phyloP scores from a whole-genome alignment of 2,888 invertebrate genomes.

The Lithosia quadra region DNA sequence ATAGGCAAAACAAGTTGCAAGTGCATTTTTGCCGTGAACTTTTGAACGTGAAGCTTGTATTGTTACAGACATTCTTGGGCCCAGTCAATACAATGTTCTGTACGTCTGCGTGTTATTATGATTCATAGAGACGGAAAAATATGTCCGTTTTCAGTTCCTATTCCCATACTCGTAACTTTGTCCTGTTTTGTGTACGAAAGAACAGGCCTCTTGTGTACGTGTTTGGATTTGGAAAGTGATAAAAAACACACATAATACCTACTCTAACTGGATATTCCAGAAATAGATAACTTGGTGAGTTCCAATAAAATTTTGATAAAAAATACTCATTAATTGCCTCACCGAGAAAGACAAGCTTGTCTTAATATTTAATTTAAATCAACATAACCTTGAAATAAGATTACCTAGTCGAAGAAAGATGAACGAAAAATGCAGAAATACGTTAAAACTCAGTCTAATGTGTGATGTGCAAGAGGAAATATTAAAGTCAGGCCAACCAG shows the following conservation, averaged over 20 bases:
- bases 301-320: neutral
- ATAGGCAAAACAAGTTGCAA: constrained; percentile 14
- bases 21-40: constrained; percentile 10
- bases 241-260: neutral
- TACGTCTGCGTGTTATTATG: constrained; percentile 34
- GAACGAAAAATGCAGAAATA: no score
- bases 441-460: no score
- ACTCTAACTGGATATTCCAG: neutral
- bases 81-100: constrained; percentile 29
- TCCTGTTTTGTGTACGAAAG: neutral
- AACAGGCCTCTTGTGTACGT: no score
- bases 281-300: neutral
- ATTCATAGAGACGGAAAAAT: constrained; percentile 37
- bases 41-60: constrained; percentile 32
- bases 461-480: no score
- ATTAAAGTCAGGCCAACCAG: neutral
- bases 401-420: no score
- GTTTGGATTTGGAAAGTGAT: neutral
- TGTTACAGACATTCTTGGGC: constrained; percentile 34
- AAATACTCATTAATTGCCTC: neutral
- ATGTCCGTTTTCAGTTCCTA: constrained; percentile 22
- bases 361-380: no score
- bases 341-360: neutral
- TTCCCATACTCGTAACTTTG: constrained; percentile 13
- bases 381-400: no score